Base-by-base conservation (phyloP, 2,888 invertebrate species). In the Caradrina kadenii region DNA sequence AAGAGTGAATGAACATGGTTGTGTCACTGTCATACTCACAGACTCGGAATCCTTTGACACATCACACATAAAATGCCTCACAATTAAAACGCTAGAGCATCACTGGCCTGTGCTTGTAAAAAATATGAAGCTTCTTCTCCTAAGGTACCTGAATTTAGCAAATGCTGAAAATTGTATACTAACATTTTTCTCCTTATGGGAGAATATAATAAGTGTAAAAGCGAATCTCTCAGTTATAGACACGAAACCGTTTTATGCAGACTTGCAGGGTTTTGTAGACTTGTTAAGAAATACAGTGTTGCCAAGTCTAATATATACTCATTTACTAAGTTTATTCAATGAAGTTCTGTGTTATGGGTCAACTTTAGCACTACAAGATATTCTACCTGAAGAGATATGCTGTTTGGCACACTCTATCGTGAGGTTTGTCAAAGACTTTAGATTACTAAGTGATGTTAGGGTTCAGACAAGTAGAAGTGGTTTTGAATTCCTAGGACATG, bases 341-440 rank as follows among this genome's bases (percentile, higher is more conserved):
- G 98, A 99, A 93, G 98, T 98, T 11, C 93, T 99, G 63, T 99
- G 99, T 92, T 99, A 99, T 91, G 98, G 98, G 3, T 98, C 98
- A 79, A 99, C 99, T 45, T 94, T 99, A 83, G 98, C 98, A 1
- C 94, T 99, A 80, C 98, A 99, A 93, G 98, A 98, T 90, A 97
- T 98, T 86, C 93, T 98, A 80, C 98, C 98, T 5, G 98, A 98
- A 90, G 98, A 98, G 90, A 98, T 98, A 22, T 98, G 98, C 90
- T 97, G 97, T 86, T 92, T 98, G 80, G 98, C 98, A 5, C 98
- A 98, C 90, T 96, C 98, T 59, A 97, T 99, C 76, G 98, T 98
- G 1, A 96, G 98, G 59, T 98, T 97, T 88, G 98, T 98, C 0
- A 98, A 98, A 92, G 98, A 98, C 90, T 97, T 97, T 91, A 96